Conservation (phyloP, 1,140 invertebrate species). For the Drosophila grimshawi region DNA sequence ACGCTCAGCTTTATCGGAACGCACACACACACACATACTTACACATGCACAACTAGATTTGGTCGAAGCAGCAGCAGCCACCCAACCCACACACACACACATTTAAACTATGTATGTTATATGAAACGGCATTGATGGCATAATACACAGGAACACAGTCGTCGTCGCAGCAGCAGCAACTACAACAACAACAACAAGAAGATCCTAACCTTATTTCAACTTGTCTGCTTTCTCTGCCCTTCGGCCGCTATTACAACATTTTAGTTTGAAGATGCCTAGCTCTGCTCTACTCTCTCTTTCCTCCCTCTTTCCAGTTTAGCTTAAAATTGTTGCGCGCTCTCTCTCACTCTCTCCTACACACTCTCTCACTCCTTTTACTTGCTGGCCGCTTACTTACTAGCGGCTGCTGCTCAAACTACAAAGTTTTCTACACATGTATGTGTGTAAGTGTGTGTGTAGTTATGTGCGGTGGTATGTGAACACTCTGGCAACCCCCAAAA, state of each 20-base stretch:
- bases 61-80: conserved; percentile 17
- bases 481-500: conserved; percentile 72
- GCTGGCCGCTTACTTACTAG: conserved; percentile 7
- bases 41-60: conserved; percentile 69
- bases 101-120: conserved; percentile 58
- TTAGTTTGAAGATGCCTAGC: conserved; percentile 70
- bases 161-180: conserved; percentile 43
- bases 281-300: conserved; percentile 25
- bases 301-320: conserved; percentile 29
- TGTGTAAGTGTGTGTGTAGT: conserved; percentile 49
- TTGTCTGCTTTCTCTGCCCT: conserved; percentile 48
- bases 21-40: conserved; percentile 43
- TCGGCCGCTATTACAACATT: conserved; percentile 75
- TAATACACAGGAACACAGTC: conserved; percentile 52
- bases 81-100: conserved; percentile 46
- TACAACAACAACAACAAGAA: conserved; percentile 21
- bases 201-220: conserved; percentile 66
- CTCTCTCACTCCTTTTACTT: conserved; percentile 51
- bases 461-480: conserved; percentile 35
- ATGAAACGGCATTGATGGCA: conserved; percentile 81
- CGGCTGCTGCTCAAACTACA: conserved; percentile 59
- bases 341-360: conserved; percentile 19
- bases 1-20: conserved; percentile 75
- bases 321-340: conserved; percentile 66
- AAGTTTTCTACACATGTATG: conserved; percentile 41